A percentile compares a stretch with the other conserved stretches of the same genome.
Evolutionary conservation across 2,888 invertebrate species (phyloP).

Genomic region (Agrilus cyanescens): DNA sequence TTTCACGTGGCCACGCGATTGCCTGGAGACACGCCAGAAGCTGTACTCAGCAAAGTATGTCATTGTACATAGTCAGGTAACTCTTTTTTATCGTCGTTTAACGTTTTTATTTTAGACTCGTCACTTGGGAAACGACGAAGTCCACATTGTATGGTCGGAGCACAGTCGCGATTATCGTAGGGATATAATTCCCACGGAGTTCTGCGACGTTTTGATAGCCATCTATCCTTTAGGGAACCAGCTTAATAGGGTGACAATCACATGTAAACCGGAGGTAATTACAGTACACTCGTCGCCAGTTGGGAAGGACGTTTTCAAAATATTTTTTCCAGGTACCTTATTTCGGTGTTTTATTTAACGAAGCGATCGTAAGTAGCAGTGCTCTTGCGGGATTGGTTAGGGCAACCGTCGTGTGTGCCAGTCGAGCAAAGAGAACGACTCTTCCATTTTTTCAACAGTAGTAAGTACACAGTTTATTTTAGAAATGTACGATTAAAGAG

Average conservation of each 20-base stretch:
- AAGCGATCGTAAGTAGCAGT: slow-evolving; percentile 63
- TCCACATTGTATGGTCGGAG: slow-evolving; percentile 99
- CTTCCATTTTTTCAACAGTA: slow-evolving; percentile 85
- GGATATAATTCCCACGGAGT: slow-evolving; percentile 96
- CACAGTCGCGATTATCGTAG: slow-evolving; percentile 90
- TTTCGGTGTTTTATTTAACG: slow-evolving; percentile 93
- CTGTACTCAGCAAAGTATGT: slow-evolving; percentile 69
- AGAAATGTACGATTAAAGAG: not conserved
- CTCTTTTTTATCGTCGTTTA: slow-evolving; percentile 5
- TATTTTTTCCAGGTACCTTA: slow-evolving; percentile 54
- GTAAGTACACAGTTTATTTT: slow-evolving; percentile 41
- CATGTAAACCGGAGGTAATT: slow-evolving; percentile 72
- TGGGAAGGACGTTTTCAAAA: not conserved
- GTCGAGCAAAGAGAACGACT: slow-evolving; percentile 79
- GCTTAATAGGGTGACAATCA: slow-evolving; percentile 77
- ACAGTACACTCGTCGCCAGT: not conserved
- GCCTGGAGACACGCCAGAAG: slow-evolving; percentile 81
- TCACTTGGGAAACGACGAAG: slow-evolving; percentile 95
- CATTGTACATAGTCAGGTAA: not conserved
- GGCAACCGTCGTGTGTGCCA: slow-evolving; percentile 84
- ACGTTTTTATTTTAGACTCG: slow-evolving; percentile 51
- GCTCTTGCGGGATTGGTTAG: slow-evolving; percentile 76
- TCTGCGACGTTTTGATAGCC: slow-evolving; percentile 95
- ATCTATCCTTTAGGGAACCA: slow-evolving; percentile 87
- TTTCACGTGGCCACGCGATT: slow-evolving; percentile 98